phyloP scores from a whole-genome alignment of 2,113 vertebrate species.

The Xiphophorus couchianus region DNA sequence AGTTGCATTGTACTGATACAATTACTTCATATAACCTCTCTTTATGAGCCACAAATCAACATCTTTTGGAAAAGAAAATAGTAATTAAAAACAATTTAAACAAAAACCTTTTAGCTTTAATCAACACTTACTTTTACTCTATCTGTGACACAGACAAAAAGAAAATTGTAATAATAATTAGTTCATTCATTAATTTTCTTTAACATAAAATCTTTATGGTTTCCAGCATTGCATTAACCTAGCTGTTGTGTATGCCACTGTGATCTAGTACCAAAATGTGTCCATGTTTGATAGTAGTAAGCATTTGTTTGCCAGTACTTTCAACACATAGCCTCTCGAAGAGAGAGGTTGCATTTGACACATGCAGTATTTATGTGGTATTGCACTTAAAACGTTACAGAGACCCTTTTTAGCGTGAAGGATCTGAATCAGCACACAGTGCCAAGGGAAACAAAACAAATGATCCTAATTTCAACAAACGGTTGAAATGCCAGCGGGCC shows the following conservation, averaged over 20 bases:
- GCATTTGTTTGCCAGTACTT: conserved; percentile 33
- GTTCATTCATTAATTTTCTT: conserved; percentile 34
- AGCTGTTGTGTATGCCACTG: conserved; percentile 37
- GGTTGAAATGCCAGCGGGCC: conserved; percentile 57
- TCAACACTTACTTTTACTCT: neutral
- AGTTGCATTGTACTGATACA: no score
- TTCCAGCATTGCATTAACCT: conserved; percentile 49
- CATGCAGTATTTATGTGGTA: conserved; percentile 23
- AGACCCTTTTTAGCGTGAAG: conserved; percentile 39
- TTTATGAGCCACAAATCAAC: neutral
- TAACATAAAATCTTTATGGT: conserved; percentile 42
- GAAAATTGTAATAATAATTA: conserved; percentile 45
- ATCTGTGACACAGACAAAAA: conserved; percentile 33
- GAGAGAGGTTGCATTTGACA: conserved; percentile 23
- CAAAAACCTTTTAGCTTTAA: conserved; percentile 11
- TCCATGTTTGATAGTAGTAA: conserved; percentile 49
- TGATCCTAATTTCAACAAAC: conserved; percentile 67
- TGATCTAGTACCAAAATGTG: conserved; percentile 27
- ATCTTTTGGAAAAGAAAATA: neutral
- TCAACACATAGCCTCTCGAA: conserved; percentile 18
- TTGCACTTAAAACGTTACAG: conserved; percentile 29
- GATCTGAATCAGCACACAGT: conserved; percentile 54
- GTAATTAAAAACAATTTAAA: conserved; percentile 12
- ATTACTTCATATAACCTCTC: neutral
- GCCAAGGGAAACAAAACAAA: conserved; percentile 64